Evolutionary conservation across 2,888 invertebrate genomes (phyloP).

Genomic region (Rhagophthalmus giganteus): DNA sequence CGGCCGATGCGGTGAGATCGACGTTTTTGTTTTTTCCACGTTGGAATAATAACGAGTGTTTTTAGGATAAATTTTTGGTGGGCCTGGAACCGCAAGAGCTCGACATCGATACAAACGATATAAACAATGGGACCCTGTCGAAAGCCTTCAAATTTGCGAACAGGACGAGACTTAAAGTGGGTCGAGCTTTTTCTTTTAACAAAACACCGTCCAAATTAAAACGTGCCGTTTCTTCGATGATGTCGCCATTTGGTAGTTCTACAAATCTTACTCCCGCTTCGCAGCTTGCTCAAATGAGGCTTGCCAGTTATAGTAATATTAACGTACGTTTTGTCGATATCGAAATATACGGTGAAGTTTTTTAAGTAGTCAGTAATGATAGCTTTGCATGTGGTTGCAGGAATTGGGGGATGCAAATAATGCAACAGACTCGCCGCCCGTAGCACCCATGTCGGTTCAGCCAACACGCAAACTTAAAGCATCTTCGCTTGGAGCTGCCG

Average conservation of each 20-base stretch:
- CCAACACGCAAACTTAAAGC: constrained; percentile 78
- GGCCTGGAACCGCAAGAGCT: constrained; percentile 79
- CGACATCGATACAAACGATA: constrained; percentile 86
- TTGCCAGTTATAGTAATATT: constrained; percentile 84
- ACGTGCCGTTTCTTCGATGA: constrained; percentile 92
- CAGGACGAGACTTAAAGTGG: constrained; percentile 83
- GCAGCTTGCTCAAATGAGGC: constrained; percentile 81
- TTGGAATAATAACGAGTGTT: too few species aligned
- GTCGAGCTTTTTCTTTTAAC: constrained; percentile 92
- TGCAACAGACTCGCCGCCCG: constrained; percentile 58
- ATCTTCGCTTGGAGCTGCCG: constrained; percentile 66
- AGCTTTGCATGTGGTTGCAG: constrained; percentile 58
- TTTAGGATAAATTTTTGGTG: constrained; percentile 79
- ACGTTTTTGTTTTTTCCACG: too few species aligned
- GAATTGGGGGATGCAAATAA: constrained; percentile 69
- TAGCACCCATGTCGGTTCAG: constrained; percentile 83
- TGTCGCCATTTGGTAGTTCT: constrained; percentile 86
- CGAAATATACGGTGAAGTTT: too few species aligned
- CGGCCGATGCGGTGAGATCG: constrained; percentile 83
- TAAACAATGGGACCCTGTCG: constrained; percentile 82
- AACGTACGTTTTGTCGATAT: constrained; percentile 64
- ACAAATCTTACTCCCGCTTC: constrained; percentile 81
- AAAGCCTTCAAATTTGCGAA: constrained; percentile 90
- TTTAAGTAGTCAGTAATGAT: too few species aligned
- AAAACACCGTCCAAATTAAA: constrained; percentile 93